Evolutionary conservation across 1,140 invertebrate genomes (phyloP).

Genomic region (Luehdorfia chinensis): DNA sequence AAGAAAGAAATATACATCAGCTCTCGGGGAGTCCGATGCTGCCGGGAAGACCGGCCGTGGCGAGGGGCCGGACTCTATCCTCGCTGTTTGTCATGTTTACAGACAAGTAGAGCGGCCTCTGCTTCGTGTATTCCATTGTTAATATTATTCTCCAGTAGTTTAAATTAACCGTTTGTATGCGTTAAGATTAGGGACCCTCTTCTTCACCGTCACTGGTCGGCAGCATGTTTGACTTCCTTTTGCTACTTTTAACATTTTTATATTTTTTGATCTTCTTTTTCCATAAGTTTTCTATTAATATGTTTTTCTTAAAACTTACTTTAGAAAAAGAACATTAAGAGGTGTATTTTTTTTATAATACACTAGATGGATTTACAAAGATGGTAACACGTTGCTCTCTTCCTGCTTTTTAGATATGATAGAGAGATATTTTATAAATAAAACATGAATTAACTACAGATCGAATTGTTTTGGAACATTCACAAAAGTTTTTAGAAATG

Average conservation of each 20-base stretch:
- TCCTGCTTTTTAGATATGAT: no score
- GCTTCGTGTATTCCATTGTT: constrained; percentile 72
- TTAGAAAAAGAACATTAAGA: no score
- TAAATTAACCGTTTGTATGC: constrained; percentile 74
- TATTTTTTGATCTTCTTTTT: no score
- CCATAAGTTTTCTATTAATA: not conserved
- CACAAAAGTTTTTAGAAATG: no score
- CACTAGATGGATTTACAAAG: no score
- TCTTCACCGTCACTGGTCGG: constrained; percentile 58
- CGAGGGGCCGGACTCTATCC: constrained; percentile 69
- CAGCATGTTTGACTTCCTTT: constrained; percentile 70
- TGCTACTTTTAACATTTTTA: constrained; percentile 21
- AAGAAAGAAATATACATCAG: constrained; percentile 9
- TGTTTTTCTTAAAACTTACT: no score
- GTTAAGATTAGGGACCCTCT: constrained; percentile 70
- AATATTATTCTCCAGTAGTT: constrained; percentile 66
- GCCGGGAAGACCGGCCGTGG: constrained; percentile 66
- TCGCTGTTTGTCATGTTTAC: constrained; percentile 50
- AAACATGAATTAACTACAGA: no score
- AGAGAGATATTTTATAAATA: no score
- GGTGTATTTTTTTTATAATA: no score
- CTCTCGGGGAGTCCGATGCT: constrained; percentile 64
- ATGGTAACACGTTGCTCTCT: no score
- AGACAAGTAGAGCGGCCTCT: constrained; percentile 64
- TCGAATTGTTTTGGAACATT: no score